Conservation (phyloP, 2,113 vertebrate species). For the Corythoichthys intestinalis region DNA sequence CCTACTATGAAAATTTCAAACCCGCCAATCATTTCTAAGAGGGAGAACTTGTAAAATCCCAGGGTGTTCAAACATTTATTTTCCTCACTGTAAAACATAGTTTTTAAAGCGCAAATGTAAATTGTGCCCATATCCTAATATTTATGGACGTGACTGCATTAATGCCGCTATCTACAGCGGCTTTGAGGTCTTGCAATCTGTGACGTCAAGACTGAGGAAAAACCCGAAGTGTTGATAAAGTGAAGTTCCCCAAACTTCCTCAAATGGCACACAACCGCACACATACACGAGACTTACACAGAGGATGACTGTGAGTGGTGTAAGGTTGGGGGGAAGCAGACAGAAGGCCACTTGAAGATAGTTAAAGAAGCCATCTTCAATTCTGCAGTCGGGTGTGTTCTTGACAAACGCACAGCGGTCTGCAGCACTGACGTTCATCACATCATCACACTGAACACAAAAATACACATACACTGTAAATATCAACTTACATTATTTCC, state of each 20-base stretch:
- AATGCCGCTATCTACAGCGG: background rate
- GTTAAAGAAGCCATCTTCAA: constrained; percentile 80
- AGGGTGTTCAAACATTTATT: too few species aligned
- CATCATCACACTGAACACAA: constrained; percentile 76
- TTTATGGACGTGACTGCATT: too few species aligned
- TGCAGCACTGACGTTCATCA: constrained; percentile 71
- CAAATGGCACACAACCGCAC: constrained; percentile 2
- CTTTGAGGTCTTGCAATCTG: background rate
- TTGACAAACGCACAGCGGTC: constrained; percentile 82
- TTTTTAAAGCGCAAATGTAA: too few species aligned
- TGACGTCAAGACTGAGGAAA: background rate
- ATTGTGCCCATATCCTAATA: too few species aligned
- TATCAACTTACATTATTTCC: constrained; percentile 1
- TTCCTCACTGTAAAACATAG: too few species aligned
- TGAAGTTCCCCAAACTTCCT: constrained; percentile 28
- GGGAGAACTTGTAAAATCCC: too few species aligned
- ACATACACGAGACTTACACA: constrained; percentile 48
- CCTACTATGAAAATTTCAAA: too few species aligned
- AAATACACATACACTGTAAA: constrained; percentile 10
- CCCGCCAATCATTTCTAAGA: too few species aligned
- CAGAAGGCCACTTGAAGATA: constrained; percentile 84
- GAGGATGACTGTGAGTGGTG: constrained; percentile 80
- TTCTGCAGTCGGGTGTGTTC: constrained; percentile 80
- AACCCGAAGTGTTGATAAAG: background rate
- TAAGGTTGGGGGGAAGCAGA: constrained; percentile 72